phyloP scores from a whole-genome alignment of 1,140 invertebrate genomes.

The Bombus superbus region DNA sequence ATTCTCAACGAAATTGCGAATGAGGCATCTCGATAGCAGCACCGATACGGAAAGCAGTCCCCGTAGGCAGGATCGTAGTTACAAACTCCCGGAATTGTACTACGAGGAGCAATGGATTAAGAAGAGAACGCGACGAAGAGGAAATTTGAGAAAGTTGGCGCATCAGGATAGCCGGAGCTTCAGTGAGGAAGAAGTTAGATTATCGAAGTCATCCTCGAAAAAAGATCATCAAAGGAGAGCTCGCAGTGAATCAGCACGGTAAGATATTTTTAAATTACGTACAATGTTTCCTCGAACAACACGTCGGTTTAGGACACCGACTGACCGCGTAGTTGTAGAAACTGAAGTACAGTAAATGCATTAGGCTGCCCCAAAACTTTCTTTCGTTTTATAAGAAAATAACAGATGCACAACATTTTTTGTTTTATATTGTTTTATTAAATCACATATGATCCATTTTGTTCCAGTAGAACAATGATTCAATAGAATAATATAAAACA shows the following conservation, averaged over 20 bases:
- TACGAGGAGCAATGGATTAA: conserved; percentile 80
- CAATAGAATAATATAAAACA: too few species aligned
- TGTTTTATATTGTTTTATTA: too few species aligned
- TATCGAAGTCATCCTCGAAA: conserved; percentile 73
- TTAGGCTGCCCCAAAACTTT: too few species aligned
- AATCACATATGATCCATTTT: too few species aligned
- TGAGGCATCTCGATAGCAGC: conserved; percentile 70
- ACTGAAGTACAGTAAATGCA: too few species aligned
- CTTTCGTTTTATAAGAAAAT: too few species aligned
- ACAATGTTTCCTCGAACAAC: too few species aligned
- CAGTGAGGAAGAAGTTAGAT: conserved; percentile 79
- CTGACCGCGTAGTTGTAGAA: too few species aligned
- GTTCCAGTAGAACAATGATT: too few species aligned
- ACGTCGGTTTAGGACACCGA: too few species aligned
- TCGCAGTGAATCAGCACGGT: conserved; percentile 78
- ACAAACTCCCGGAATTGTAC: conserved; percentile 71
- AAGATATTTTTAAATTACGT: conserved; percentile 18
- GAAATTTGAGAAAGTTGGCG: conserved; percentile 69
- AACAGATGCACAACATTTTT: too few species aligned
- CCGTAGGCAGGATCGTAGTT: conserved; percentile 37
- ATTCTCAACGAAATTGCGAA: conserved; percentile 75
- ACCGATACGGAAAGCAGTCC: conserved; percentile 73
- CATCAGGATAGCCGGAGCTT: conserved; percentile 78
- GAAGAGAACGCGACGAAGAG: conserved; percentile 72
- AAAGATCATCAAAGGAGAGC: conserved; percentile 73